Conservation (phyloP, 2,113 vertebrate species). For the Ictalurus furcatus region DNA sequence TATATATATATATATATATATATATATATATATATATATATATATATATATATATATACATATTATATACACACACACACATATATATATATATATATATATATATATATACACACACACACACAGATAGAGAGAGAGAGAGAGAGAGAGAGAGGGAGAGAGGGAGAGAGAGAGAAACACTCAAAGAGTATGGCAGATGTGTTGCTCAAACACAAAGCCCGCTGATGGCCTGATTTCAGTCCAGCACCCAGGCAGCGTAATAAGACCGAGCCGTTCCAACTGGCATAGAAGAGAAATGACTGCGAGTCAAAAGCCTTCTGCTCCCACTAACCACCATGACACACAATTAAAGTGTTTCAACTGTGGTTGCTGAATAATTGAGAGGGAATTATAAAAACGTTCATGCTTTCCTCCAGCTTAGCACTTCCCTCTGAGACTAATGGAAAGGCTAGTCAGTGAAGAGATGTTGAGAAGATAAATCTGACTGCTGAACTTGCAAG, state of each 20-base stretch:
- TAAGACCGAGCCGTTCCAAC: constrained; percentile 19
- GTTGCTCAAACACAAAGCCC: constrained; percentile 21
- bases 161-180: background rate
- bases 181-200: constrained; percentile 24
- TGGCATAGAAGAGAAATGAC: constrained; percentile 11
- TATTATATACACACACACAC: no score
- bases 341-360: constrained; percentile 34
- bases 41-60: no score
- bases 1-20: no score
- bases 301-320: background rate
- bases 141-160: no score
- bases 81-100: no score
- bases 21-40: no score
- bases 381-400: constrained; percentile 18
- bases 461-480: background rate
- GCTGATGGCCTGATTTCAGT: constrained; percentile 28
- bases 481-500: background rate
- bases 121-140: no score
- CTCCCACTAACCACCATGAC: constrained; percentile 25
- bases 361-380: constrained; percentile 13
- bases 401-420: constrained; percentile 17
- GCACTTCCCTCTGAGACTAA: background rate
- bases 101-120: no score
- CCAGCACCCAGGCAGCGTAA: constrained; percentile 5
- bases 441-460: background rate